Evolutionary conservation across 2,888 invertebrate genomes (phyloP).

Genomic region (Epinotia ramella): DNA sequence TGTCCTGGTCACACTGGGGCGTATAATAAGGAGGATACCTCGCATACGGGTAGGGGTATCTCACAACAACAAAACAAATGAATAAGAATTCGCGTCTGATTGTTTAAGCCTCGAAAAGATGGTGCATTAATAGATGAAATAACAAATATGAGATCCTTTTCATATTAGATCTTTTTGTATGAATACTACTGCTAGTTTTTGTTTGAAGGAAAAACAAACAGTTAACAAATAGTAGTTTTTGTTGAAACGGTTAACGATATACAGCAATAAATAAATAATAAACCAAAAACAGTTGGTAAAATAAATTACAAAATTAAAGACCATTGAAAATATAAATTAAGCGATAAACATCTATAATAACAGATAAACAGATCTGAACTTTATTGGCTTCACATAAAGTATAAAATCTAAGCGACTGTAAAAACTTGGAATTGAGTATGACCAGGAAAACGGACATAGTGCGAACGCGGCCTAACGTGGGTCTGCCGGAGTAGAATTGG

Average conservation of each 20-base stretch:
- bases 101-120: not conserved
- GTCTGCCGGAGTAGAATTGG: too few species aligned
- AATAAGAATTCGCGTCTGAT: not conserved
- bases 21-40: not conserved
- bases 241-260: not conserved
- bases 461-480: too few species aligned
- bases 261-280: too few species aligned
- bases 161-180: too few species aligned
- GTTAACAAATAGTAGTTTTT: not conserved
- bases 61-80: not conserved
- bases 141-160: too few species aligned
- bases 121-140: too few species aligned
- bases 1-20: conserved; percentile 1
- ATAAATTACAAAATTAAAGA: not conserved
- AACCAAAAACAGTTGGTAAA: too few species aligned
- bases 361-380: not conserved
- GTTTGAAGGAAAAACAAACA: not conserved
- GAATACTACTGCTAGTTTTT: too few species aligned
- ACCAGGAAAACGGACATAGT: too few species aligned
- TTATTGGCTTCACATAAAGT: not conserved
- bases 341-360: not conserved
- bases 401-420: not conserved
- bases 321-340: not conserved
- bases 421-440: not conserved
- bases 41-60: too few species aligned